Evolutionary conservation across 2,113 vertebrate genomes (phyloP).

Genomic region (Trachemys scripta): DNA sequence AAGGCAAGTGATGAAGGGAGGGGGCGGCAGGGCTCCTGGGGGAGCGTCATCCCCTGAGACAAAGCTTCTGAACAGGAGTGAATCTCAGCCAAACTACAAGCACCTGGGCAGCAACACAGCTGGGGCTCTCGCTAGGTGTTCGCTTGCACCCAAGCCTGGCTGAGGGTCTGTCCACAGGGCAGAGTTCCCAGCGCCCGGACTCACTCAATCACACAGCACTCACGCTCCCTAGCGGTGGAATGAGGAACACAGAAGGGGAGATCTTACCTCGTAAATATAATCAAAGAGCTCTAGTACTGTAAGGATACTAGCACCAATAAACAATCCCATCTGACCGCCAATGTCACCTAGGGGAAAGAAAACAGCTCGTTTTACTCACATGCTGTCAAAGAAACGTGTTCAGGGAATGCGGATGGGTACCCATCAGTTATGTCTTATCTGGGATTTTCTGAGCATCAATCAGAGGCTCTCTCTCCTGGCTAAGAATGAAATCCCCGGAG

Average conservation of each 20-base stretch:
- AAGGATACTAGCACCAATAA: slow-evolving; percentile 98
- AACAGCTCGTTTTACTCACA: background rate
- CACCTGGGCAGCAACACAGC: background rate
- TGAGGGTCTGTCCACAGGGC: too few species aligned
- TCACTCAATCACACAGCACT: background rate
- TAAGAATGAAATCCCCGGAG: background rate
- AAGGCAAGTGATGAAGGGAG: background rate
- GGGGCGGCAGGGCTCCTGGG: background rate
- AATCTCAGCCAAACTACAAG: background rate
- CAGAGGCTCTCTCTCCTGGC: background rate
- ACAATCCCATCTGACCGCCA: slow-evolving; percentile 98
- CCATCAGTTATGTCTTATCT: background rate
- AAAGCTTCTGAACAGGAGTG: background rate
- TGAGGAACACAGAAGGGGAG: background rate
- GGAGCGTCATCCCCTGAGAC: background rate
- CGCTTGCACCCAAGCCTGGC: background rate
- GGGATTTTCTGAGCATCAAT: background rate
- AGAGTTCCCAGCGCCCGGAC: background rate
- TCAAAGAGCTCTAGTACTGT: slow-evolving; percentile 98
- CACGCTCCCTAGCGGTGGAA: background rate
- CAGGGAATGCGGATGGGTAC: background rate
- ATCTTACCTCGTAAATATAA: slow-evolving; percentile 96
- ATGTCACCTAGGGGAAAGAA: slow-evolving; percentile 90
- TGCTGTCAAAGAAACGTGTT: background rate
- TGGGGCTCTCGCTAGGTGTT: background rate